Evolutionary conservation across 2,797 vertebrate species (phyloP).

Genomic region (Helostoma temminkii): DNA sequence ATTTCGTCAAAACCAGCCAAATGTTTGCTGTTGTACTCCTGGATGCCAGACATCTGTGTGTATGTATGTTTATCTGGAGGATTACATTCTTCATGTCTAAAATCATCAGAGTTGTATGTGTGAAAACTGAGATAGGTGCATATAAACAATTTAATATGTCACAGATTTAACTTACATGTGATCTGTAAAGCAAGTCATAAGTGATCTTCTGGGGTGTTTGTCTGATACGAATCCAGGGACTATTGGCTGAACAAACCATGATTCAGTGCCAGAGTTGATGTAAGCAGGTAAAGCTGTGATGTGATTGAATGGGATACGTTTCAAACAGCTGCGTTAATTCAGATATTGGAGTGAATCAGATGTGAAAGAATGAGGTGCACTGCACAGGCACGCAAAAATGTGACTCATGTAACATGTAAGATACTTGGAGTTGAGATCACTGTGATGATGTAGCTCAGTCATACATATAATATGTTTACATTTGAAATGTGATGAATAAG

Average conservation of each 20-base stretch:
- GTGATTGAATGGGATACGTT: slow-evolving; percentile 51
- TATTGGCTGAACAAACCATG: slow-evolving; percentile 43
- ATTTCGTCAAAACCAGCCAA: slow-evolving; percentile 34
- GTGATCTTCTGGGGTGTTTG: slow-evolving; percentile 2
- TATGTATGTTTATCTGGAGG: neutral
- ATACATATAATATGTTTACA: neutral
- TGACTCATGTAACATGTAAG: slow-evolving; percentile 27
- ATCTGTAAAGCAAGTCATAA: neutral
- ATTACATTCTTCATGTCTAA: slow-evolving; percentile 6
- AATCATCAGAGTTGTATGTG: neutral
- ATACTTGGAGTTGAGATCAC: slow-evolving; percentile 49
- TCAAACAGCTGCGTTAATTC: slow-evolving; percentile 47
- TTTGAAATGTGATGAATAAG: slow-evolving; percentile 30
- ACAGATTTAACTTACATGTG: neutral
- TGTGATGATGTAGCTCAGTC: slow-evolving; percentile 13
- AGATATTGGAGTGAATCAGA: slow-evolving; percentile 51
- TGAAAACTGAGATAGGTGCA: neutral
- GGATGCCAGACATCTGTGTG: neutral
- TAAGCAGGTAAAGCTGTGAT: slow-evolving; percentile 59
- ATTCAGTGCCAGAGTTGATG: slow-evolving; percentile 50
- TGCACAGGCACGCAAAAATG: slow-evolving; percentile 55
- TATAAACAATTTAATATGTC: neutral
- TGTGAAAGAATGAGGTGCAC: slow-evolving; percentile 39
- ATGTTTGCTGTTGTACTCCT: slow-evolving; percentile 18
- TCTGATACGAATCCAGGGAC: slow-evolving; percentile 44